Percentiles rank a stretch among this genome's conserved stretches.
phyloP scores from a whole-genome alignment of 2,888 invertebrate genomes.

The Heliconius charithonia region DNA sequence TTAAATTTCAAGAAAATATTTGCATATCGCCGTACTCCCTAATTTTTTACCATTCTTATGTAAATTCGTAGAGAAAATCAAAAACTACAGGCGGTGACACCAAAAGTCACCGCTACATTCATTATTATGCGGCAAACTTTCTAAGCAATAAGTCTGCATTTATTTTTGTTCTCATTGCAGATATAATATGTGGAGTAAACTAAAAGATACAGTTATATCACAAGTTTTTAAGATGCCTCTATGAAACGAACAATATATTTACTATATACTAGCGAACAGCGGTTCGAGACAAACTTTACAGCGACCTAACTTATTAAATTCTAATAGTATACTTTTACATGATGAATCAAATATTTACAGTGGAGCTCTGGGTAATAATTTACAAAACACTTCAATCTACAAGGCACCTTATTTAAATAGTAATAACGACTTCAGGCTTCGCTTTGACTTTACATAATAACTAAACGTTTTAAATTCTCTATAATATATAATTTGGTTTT shows the following conservation, averaged over 20 bases:
- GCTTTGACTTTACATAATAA: slow-evolving; percentile 82
- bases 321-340: slow-evolving; percentile 82
- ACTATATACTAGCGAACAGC: slow-evolving; percentile 68
- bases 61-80: slow-evolving; percentile 75
- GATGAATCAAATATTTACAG: slow-evolving; percentile 75
- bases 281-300: slow-evolving; percentile 75
- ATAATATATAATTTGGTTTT: slow-evolving; percentile 84
- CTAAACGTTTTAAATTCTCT: slow-evolving; percentile 81
- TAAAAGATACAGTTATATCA: slow-evolving; percentile 82
- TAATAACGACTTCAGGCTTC: slow-evolving; percentile 81
- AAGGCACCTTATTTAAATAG: slow-evolving; percentile 82
- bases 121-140: slow-evolving; percentile 72
- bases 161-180: slow-evolving; percentile 73
- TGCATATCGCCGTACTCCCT: slow-evolving; percentile 82
- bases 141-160: slow-evolving; percentile 78
- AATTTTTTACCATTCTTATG: slow-evolving; percentile 75
- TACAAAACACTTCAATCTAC: slow-evolving; percentile 78
- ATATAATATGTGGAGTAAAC: slow-evolving; percentile 68
- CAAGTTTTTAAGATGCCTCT: slow-evolving; percentile 82
- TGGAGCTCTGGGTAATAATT: slow-evolving; percentile 79
- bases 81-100: slow-evolving; percentile 78
- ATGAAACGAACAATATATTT: slow-evolving; percentile 81
- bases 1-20: slow-evolving; percentile 79
- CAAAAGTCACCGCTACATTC: slow-evolving; percentile 65
- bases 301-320: slow-evolving; percentile 67